A percentile compares a stretch with the other conserved stretches of the same genome.
phyloP scores from a whole-genome alignment of 2,797 vertebrate genomes.

The Malurus splendens region DNA sequence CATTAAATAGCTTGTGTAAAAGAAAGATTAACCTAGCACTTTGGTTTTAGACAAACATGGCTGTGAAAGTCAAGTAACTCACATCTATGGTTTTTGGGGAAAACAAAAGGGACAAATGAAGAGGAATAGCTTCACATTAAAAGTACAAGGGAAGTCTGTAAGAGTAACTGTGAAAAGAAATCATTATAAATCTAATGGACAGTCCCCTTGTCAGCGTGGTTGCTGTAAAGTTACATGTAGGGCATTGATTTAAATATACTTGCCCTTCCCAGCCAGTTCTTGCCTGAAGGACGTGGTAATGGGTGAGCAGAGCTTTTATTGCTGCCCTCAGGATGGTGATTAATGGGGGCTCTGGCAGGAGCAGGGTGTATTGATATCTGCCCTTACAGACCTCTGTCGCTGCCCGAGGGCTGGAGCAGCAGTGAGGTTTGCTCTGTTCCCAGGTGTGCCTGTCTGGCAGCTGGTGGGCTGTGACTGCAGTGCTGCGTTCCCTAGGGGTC shows the following conservation, averaged over 20 bases:
- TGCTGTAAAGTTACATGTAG: not conserved
- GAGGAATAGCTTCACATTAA: not conserved
- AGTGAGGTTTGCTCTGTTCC: not conserved
- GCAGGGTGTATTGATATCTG: not conserved
- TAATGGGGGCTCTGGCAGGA: not conserved
- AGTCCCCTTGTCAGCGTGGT: not conserved
- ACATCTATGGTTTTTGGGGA: not conserved
- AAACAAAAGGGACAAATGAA: not conserved
- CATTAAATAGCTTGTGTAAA: not conserved
- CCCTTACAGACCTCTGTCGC: not conserved
- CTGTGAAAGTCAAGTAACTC: not conserved
- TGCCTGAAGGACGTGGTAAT: not conserved
- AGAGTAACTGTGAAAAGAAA: not conserved
- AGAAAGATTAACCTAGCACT: not conserved
- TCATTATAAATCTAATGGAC: not conserved
- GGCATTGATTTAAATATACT: not conserved
- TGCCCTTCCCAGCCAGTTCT: not conserved
- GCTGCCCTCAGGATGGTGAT: not conserved
- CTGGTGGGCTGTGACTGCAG: not conserved
- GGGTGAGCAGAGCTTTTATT: not conserved
- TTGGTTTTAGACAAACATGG: not conserved
- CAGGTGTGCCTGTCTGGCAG: not conserved
- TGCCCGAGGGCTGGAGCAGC: rapidly evolving
- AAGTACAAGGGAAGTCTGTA: not conserved
- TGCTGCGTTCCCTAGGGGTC: not conserved